These are phyloP conservation scores for Sebastes itinus DNA, from an alignment of 2,797 vertebrate species.

Conservation along the genomic window DNA sequence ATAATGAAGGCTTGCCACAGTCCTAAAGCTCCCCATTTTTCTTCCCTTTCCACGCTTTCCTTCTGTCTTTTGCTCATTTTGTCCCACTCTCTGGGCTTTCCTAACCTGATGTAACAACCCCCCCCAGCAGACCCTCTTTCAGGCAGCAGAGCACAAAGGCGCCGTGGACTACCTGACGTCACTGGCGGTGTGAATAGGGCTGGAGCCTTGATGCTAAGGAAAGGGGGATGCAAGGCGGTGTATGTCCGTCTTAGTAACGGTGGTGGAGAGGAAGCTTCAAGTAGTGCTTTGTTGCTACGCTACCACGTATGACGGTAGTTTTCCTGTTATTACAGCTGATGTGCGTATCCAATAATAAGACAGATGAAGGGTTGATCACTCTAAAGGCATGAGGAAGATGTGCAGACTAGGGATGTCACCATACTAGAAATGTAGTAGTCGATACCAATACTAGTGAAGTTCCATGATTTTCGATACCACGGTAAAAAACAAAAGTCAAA, in stretches of 20 bases:
- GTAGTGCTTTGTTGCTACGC: constrained; percentile 65
- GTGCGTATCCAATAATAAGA: constrained; percentile 49
- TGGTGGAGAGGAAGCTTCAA: constrained; percentile 34
- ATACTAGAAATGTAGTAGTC: too few species aligned
- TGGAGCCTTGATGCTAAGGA: constrained; percentile 26
- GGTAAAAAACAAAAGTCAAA: too few species aligned
- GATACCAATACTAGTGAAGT: too few species aligned
- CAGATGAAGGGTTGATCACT: constrained; percentile 31
- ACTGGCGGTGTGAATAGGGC: constrained; percentile 51
- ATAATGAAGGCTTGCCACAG: constrained; percentile 23
- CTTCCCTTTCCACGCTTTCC: constrained; percentile 10
- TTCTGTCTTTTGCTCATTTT: constrained; percentile 46
- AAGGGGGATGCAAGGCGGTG: constrained; percentile 13
- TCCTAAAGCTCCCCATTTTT: constrained; percentile 16
- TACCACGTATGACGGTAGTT: constrained; percentile 44
- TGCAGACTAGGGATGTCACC: not conserved
- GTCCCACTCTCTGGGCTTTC: constrained; percentile 11
- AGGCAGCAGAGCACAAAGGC: constrained; percentile 62
- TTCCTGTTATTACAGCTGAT: constrained; percentile 43
- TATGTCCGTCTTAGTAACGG: constrained; percentile 10
- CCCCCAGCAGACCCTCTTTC: constrained; percentile 46
- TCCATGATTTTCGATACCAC: too few species aligned
- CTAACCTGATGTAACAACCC: constrained; percentile 69
- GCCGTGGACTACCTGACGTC: constrained; percentile 62
- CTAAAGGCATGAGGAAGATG: constrained; percentile 29